Evolutionary conservation across 2,888 invertebrate genomes (phyloP).

Genomic region (Coecobrya sp.): DNA sequence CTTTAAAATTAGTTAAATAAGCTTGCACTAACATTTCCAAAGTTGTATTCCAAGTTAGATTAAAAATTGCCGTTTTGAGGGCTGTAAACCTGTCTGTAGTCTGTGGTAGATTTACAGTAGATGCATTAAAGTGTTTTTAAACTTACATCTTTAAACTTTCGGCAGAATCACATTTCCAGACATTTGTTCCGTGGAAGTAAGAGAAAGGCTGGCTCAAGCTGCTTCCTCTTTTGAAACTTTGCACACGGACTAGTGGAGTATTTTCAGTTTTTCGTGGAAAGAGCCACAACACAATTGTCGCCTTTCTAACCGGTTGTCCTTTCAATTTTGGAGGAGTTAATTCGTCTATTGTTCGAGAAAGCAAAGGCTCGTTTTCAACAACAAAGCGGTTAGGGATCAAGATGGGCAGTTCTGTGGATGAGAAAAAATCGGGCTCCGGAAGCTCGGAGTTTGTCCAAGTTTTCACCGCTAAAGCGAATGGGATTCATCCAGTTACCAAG

Average conservation of each 20-base stretch:
- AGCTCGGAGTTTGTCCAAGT: slow-evolving; percentile 89
- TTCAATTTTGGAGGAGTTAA: not conserved
- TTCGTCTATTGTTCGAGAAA: not conserved
- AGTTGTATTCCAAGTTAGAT: no score
- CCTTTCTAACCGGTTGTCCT: no score
- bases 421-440: not conserved
- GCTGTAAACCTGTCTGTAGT: no score
- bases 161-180: not conserved
- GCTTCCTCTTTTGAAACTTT: not conserved
- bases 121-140: no score
- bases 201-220: not conserved
- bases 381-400: not conserved
- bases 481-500: slow-evolving; percentile 93
- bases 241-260: not conserved
- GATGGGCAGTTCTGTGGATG: slow-evolving; percentile 29
- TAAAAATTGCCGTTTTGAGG: no score
- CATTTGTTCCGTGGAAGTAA: no score
- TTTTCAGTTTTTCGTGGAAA: no score
- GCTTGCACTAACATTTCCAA: no score
- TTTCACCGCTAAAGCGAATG: slow-evolving; percentile 91
- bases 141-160: no score
- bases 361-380: not conserved
- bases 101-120: no score
- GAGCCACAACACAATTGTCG: no score
- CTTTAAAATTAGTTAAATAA: no score